These are phyloP conservation scores for Dioctria rufipes DNA, from an alignment of 2,888 invertebrate species.

Conservation along the genomic window DNA sequence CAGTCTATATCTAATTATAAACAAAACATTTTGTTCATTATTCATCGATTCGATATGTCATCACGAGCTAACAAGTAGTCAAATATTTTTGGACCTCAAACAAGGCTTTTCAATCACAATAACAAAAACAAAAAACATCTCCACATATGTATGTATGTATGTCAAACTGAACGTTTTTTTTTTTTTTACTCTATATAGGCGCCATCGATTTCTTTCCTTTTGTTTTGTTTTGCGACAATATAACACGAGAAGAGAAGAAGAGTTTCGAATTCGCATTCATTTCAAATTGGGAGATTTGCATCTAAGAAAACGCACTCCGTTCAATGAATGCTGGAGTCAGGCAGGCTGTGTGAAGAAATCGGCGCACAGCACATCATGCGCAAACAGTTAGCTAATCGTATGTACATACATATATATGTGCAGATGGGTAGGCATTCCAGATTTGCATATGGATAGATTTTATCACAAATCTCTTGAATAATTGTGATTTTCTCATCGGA, in stretches of 20 bases:
- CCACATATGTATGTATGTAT: too few relatives aligned
- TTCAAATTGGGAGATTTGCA: slow-evolving; percentile 9
- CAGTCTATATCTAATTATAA: too few relatives aligned
- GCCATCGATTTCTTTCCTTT: slow-evolving; percentile 16
- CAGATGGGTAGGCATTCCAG: neutral
- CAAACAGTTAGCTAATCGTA: slow-evolving; percentile 27
- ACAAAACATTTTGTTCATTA: slow-evolving; percentile 2
- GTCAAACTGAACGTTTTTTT: too few relatives aligned
- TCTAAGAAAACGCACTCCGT: slow-evolving; percentile 1
- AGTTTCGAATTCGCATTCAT: slow-evolving; percentile 9
- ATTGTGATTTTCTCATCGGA: neutral
- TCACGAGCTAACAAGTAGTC: neutral
- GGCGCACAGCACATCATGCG: neutral
- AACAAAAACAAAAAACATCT: too few relatives aligned
- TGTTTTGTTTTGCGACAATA: slow-evolving; percentile 24
- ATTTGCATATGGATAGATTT: neutral
- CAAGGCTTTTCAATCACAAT: too few relatives aligned
- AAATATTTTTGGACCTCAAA: too few relatives aligned
- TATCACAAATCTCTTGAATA: neutral
- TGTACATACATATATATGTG: neutral
- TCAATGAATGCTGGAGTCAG: slow-evolving; percentile 1
- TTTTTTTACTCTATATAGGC: too few relatives aligned
- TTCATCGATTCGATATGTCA: slow-evolving; percentile 38
- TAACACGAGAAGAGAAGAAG: neutral
- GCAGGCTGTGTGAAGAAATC: neutral